Evolutionary conservation across 2,113 vertebrate species (phyloP), one percentile per base, ranked within the genome.

Genomic region (Pseudois nayaur): DNA sequence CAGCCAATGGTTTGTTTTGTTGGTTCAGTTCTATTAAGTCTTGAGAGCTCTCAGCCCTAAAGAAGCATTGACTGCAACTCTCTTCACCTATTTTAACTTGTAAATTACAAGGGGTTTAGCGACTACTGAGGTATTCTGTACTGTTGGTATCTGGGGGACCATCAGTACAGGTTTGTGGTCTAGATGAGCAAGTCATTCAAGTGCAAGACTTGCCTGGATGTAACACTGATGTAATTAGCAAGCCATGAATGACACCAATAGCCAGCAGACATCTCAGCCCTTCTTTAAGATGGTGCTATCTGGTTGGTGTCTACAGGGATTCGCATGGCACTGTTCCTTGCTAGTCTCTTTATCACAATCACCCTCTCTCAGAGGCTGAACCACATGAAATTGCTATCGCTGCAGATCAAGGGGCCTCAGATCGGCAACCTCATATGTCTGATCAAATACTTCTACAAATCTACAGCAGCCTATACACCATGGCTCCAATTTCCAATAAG

Each of bases 301-400:
- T 1, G 1, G 6, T 25, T 12, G 7, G 8, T 4, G 4, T n/a
- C 40, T 21, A 60, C 36, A 40, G 33, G 5, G 31, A 40, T 1
- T 31, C 15, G 17, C 9, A 1, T 0, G 7, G 40, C 31, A 31
- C 21, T 19, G 29, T 23, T 52, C 54, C 13, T 2, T 25, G 29
- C 87, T 67, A 2, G 0, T 21, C n/a, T 36, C 23, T 92, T 13
- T 4, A 10, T 23, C 8, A 1, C 19, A 48, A 48, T 54, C 31
- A 1, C 50, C 10, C 25, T 27, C 4, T 17, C 59, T 54, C 50
- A 43, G 21, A 62, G 36, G 6, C 7, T 40, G 57, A 94, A 79
- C 36, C 82, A 23, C 2, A 45, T 19, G 48, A 29, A 54, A 55
- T 10, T 74, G 45, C 13, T 36, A 48, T 29, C 50, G 9, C 31